These are phyloP conservation scores for Orussus abietinus DNA, from an alignment of 1,140 invertebrate genomes.

Conservation along the genomic window DNA sequence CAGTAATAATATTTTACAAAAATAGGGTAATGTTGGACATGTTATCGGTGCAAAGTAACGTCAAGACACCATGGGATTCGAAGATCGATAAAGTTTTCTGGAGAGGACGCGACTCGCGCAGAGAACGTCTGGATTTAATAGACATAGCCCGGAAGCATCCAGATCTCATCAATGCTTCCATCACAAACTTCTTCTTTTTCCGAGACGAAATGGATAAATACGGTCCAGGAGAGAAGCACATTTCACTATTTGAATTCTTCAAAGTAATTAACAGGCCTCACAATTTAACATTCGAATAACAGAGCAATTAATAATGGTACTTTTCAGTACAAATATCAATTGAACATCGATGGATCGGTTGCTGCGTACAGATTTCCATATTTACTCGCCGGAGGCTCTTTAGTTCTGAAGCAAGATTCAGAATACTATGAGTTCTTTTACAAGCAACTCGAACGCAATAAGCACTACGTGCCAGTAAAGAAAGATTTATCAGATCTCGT, in stretches of 20 bases:
- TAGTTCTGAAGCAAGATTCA: constrained; percentile 91
- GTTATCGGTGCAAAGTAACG: constrained; percentile 82
- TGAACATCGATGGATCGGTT: constrained; percentile 94
- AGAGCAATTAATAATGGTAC: too few relatives aligned
- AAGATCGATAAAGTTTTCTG: constrained; percentile 82
- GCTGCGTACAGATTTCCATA: constrained; percentile 94
- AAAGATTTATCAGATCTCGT: constrained; percentile 77
- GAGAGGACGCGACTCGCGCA: constrained; percentile 85
- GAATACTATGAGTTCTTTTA: constrained; percentile 96
- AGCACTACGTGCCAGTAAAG: constrained; percentile 84
- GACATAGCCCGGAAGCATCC: constrained; percentile 73
- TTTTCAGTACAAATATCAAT: constrained; percentile 91
- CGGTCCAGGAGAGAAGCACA: constrained; percentile 76
- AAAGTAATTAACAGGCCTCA: constrained; percentile 63
- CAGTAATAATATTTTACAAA: constrained; percentile 17
- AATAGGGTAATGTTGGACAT: constrained; percentile 83
- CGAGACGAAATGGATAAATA: constrained; percentile 79
- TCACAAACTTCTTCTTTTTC: constrained; percentile 98
- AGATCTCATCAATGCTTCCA: constrained; percentile 82
- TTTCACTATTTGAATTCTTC: constrained; percentile 95
- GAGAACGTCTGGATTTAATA: constrained; percentile 78
- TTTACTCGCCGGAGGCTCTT: constrained; percentile 77
- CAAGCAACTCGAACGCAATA: constrained; percentile 64
- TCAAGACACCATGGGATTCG: constrained; percentile 67
- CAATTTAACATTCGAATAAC: too few relatives aligned